Conservation (phyloP, 2,113 vertebrate genomes). For the Scolopax mira region DNA sequence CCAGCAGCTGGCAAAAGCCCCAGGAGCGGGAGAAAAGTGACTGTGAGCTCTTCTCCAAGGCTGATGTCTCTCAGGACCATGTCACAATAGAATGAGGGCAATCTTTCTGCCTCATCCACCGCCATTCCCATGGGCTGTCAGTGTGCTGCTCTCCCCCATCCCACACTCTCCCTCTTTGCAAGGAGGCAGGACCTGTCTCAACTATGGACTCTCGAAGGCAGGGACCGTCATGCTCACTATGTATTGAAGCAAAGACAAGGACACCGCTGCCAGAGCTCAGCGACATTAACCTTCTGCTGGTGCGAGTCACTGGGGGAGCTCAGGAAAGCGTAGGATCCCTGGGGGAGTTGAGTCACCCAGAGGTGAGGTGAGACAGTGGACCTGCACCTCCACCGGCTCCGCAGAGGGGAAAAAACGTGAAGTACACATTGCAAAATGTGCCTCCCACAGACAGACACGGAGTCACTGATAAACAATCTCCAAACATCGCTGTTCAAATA, state of each 20-base stretch:
- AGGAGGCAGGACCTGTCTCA: not conserved
- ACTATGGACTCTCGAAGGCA: not conserved
- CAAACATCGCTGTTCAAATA: not conserved
- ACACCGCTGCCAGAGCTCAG: not conserved
- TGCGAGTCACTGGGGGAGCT: not conserved
- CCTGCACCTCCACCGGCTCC: not conserved
- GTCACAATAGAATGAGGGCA: not conserved
- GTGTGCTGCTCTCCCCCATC: not conserved
- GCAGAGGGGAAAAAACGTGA: not conserved
- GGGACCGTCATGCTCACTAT: not conserved
- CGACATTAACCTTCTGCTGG: not conserved
- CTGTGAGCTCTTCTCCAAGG: not conserved
- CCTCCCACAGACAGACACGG: not conserved
- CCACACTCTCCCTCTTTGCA: not conserved
- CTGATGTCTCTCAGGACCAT: not conserved
- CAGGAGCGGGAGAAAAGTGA: not conserved
- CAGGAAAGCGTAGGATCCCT: not conserved
- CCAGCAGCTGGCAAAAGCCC: not conserved
- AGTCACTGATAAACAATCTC: slow-evolving; percentile 30
- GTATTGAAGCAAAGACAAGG: not conserved
- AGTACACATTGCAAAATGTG: slow-evolving; percentile 15
- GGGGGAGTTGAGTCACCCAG: not conserved
- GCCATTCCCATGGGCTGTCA: not conserved
- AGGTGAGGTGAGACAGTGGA: not conserved
- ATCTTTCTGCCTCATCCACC: not conserved